Evolutionary conservation across 2,797 vertebrate genomes (phyloP).

Genomic region (Myotis pilosus): DNA sequence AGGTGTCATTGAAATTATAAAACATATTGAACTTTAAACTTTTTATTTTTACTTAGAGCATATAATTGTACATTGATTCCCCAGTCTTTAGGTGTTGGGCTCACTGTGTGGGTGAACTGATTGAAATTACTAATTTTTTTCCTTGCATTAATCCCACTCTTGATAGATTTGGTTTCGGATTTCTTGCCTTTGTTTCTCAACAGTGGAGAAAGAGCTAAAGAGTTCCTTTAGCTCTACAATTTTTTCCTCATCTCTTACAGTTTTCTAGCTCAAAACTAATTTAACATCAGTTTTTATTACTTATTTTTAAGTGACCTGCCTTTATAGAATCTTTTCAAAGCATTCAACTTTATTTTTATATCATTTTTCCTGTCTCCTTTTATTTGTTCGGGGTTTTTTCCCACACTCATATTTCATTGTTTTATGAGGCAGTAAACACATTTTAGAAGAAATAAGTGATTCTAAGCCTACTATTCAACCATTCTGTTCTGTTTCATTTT

Average conservation of each 20-base stretch:
- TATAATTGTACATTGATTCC: not conserved
- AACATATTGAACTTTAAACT: not conserved
- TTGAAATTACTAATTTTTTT: not conserved
- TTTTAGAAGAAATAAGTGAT: conserved; percentile 52
- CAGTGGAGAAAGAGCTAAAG: not conserved
- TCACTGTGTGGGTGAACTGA: not conserved
- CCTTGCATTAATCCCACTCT: not conserved
- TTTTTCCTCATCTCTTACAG: not conserved
- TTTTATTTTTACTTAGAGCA: not conserved
- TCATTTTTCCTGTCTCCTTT: not conserved
- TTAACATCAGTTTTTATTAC: conserved; percentile 30
- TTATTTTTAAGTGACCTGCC: conserved; percentile 14
- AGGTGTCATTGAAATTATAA: not conserved
- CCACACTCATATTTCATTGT: not conserved
- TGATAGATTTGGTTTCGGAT: not conserved
- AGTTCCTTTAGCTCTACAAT: conserved; percentile 28
- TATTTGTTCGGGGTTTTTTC: not conserved
- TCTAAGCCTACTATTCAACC: not conserved
- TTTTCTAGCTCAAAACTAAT: conserved; percentile 14
- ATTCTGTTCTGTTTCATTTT: not conserved
- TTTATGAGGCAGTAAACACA: not conserved
- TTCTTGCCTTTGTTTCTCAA: conserved; percentile 23
- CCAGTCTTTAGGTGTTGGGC: not conserved
- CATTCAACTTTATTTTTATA: conserved; percentile 32
- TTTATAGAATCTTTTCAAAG: conserved; percentile 35